Conservation (phyloP, 2,113 vertebrate genomes). For the cattle (Bos taurus) region DNA sequence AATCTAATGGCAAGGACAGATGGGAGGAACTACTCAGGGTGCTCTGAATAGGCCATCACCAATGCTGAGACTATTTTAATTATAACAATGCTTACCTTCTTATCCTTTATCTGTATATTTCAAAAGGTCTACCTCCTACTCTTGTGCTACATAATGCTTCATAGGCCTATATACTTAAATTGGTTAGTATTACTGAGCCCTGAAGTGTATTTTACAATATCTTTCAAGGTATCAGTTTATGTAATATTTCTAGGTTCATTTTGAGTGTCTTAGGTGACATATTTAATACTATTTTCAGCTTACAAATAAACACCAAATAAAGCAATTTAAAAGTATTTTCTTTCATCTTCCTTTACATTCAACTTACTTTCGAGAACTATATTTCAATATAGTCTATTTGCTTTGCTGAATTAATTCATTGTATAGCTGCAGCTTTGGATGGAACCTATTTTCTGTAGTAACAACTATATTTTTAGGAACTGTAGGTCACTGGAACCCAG, state of each 20-base stretch:
- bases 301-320: constrained; percentile 1
- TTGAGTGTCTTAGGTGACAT: background rate
- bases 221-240: constrained; percentile 10
- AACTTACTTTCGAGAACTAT: background rate
- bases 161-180: background rate
- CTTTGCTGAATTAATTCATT: constrained; percentile 28
- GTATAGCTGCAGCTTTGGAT: background rate
- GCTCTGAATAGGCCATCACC: background rate
- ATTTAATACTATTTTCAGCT: background rate
- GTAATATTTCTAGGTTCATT: background rate
- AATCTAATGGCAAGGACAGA: background rate
- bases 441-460: constrained; percentile 35
- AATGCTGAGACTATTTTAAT: background rate
- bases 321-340: constrained; percentile 20
- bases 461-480: constrained; percentile 48
- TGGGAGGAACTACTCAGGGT: background rate
- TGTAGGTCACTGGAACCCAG: constrained; percentile 53
- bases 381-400: background rate
- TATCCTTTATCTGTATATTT: background rate
- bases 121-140: background rate
- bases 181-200: background rate
- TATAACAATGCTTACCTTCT: background rate
- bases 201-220: background rate
- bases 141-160: background rate
- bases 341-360: background rate